These are phyloP conservation scores for Notamacropus eugenii DNA, from an alignment of 2,797 vertebrate species.

Conservation along the genomic window DNA sequence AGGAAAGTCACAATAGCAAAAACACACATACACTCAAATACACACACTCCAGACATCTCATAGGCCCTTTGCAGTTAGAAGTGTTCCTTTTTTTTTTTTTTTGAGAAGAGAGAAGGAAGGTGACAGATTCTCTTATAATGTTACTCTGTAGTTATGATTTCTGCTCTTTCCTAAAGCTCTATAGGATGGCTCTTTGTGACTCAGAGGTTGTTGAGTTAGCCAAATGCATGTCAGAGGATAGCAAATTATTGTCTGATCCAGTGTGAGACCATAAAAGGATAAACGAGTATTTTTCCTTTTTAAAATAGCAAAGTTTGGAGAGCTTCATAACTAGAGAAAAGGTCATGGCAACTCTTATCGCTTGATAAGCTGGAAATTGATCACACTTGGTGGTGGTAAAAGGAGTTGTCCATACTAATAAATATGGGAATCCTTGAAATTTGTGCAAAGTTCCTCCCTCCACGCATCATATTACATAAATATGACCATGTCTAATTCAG, in stretches of 20 bases:
- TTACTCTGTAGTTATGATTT: neutral
- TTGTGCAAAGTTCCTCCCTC: neutral
- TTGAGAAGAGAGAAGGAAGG: neutral
- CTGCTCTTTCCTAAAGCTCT: neutral
- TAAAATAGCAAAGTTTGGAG: neutral
- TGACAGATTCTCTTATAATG: neutral
- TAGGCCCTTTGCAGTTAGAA: neutral
- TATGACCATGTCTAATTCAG: neutral
- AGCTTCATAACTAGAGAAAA: neutral
- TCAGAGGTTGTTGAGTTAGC: neutral
- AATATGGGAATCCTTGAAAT: neutral
- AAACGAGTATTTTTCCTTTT: neutral
- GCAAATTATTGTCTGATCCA: neutral
- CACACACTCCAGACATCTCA: neutral
- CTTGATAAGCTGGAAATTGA: neutral
- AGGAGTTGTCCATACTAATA: neutral
- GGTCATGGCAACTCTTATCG: neutral
- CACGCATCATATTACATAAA: neutral
- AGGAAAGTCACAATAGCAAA: neutral
- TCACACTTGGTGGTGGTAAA: neutral
- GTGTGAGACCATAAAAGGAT: neutral
- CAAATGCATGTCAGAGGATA: neutral
- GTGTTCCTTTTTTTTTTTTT: neutral
- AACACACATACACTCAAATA: neutral
- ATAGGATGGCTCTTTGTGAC: neutral